phyloP scores from a whole-genome alignment of 2,888 invertebrate species.

The Allacma fusca region DNA sequence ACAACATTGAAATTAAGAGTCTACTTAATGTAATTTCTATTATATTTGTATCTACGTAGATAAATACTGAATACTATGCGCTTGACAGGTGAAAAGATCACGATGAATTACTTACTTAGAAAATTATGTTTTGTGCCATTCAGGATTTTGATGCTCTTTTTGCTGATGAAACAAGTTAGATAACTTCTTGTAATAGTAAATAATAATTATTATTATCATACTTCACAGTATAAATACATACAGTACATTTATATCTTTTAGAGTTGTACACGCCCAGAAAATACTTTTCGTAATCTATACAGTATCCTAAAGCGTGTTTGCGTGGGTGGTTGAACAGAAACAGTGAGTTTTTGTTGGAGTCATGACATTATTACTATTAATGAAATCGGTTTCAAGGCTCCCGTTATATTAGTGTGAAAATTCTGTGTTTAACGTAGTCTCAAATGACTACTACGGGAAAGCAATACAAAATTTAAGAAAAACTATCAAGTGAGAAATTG shows the following conservation, averaged over 20 bases:
- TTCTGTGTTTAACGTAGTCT: neutral
- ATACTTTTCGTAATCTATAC: neutral
- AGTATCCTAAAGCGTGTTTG: neutral
- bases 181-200: neutral
- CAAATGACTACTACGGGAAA: conserved; percentile 20
- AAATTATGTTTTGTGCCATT: conserved; percentile 43
- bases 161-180: neutral
- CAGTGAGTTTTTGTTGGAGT: conserved; percentile 3
- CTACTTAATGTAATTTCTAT: conserved; percentile 29
- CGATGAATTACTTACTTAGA: conserved; percentile 7
- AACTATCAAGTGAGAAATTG: conserved; percentile 10
- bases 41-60: conserved; percentile 28
- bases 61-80: conserved; percentile 14
- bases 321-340: neutral
- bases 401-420: neutral
- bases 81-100: neutral
- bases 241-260: neutral
- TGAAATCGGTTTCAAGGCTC: conserved; percentile 16
- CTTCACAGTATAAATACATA: neutral
- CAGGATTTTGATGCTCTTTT: conserved; percentile 37
- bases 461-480: neutral
- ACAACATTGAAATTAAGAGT: conserved; percentile 34
- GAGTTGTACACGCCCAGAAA: conserved; percentile 6
- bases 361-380: conserved; percentile 9
- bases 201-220: neutral